A percentile compares a stretch with the other conserved stretches of the same genome.
These are phyloP conservation scores for Ormyrus labotus DNA, from an alignment of 2,888 invertebrate genomes.

Conservation along the genomic window DNA sequence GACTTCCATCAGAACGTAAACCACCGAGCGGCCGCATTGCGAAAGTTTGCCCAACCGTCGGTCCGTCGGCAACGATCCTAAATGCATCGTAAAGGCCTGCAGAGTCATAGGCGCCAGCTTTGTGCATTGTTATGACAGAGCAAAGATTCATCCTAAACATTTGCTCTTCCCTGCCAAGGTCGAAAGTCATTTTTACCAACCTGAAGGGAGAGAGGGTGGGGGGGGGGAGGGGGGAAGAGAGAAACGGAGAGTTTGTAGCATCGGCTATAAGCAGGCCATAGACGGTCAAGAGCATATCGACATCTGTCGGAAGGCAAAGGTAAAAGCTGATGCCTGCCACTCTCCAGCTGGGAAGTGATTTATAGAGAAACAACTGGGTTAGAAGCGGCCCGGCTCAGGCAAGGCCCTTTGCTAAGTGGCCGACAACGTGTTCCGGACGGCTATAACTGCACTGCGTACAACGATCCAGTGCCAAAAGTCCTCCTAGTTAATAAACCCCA, in stretches of 20 bases:
- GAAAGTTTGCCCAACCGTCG: slow-evolving; percentile 38
- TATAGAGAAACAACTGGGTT: slow-evolving; percentile 69
- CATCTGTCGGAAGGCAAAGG: background rate
- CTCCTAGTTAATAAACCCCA: slow-evolving; percentile 16
- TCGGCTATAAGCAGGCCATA: background rate
- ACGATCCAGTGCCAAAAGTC: background rate
- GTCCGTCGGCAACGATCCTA: slow-evolving; percentile 29
- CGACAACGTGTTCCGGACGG: slow-evolving; percentile 63
- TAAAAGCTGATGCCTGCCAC: slow-evolving; percentile 53
- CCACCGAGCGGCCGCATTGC: background rate
- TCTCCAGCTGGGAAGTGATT: slow-evolving; percentile 62
- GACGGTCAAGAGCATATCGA: background rate
- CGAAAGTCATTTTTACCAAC: background rate
- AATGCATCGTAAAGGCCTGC: background rate
- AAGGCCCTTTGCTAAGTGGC: slow-evolving; percentile 60
- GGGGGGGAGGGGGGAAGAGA: background rate
- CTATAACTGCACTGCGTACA: slow-evolving; percentile 57
- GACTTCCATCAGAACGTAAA: background rate
- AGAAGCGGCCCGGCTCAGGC: slow-evolving; percentile 60
- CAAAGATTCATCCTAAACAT: background rate
- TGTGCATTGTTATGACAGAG: slow-evolving; percentile 39
- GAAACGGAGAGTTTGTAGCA: background rate
- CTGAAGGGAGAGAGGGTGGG: background rate
- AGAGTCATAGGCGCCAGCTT: slow-evolving; percentile 11
- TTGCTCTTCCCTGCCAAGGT: slow-evolving; percentile 2